phyloP scores from a whole-genome alignment of 2,113 vertebrate genomes.

The Esox niger region DNA sequence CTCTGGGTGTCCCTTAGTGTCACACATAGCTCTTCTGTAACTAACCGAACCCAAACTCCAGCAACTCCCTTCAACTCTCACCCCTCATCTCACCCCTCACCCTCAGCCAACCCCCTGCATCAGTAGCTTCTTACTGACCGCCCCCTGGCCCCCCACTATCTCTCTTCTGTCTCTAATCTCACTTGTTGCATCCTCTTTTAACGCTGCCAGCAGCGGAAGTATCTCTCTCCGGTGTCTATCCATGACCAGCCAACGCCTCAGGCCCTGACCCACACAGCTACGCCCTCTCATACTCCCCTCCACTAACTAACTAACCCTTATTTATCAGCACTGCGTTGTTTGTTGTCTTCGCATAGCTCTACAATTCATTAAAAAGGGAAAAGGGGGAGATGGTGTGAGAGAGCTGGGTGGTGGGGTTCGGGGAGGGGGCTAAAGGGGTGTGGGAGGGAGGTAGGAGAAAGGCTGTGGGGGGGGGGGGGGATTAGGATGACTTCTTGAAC shows the following conservation, averaged over 20 bases:
- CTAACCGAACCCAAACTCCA: slow-evolving; percentile 73
- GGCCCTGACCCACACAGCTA: slow-evolving; percentile 68
- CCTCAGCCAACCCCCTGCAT: slow-evolving; percentile 42
- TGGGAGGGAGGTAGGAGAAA: slow-evolving; percentile 39
- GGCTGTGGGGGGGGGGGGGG: slow-evolving; percentile 72
- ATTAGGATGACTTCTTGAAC: slow-evolving; percentile 99
- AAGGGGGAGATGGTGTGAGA: slow-evolving; percentile 38
- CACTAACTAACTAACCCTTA: slow-evolving; percentile 84
- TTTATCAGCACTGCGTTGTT: slow-evolving; percentile 89
- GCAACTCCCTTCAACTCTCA: slow-evolving; percentile 63
- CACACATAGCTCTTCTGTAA: slow-evolving; percentile 46
- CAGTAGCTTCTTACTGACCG: slow-evolving; percentile 72
- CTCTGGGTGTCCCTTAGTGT: slow-evolving; percentile 24
- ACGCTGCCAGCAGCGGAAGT: slow-evolving; percentile 70
- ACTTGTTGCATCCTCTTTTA: slow-evolving; percentile 85
- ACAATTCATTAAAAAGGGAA: slow-evolving; percentile 85
- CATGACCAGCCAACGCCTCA: slow-evolving; percentile 78
- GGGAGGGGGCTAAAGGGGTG: slow-evolving; percentile 22
- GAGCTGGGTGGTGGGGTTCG: too few relatives aligned
- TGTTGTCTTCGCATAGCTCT: slow-evolving; percentile 90
- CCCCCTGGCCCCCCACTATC: neutral
- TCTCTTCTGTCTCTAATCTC: slow-evolving; percentile 68
- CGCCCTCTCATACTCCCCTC: slow-evolving; percentile 26
- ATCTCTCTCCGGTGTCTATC: slow-evolving; percentile 64
- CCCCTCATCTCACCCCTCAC: slow-evolving; percentile 6